Evolutionary conservation across 37 sponge, comb jelly and placozoan genomes (phyloP).

Genomic region (Eunapius fragilis): DNA sequence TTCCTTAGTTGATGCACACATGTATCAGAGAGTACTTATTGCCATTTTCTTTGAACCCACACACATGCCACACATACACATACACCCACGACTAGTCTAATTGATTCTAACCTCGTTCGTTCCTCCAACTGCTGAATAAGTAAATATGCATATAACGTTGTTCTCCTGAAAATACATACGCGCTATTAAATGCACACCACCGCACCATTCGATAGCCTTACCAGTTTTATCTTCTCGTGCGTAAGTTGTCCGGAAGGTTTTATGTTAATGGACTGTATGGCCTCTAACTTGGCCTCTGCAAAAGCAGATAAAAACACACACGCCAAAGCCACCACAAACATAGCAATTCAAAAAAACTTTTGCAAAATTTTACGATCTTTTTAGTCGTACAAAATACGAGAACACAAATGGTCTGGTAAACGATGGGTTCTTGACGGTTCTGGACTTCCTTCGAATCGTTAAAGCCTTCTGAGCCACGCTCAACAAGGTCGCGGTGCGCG

Average conservation of each 20-base stretch:
- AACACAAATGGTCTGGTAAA: neutral
- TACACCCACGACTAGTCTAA: too few relatives aligned
- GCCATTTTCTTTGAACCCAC: too few relatives aligned
- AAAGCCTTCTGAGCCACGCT: neutral
- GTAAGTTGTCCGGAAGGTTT: conserved; percentile 63
- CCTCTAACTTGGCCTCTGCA: conserved; percentile 15
- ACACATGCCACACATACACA: neutral
- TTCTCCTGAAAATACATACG: conserved; percentile 26
- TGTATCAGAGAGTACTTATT: too few relatives aligned
- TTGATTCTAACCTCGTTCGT: conserved; percentile 63
- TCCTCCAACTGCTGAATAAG: conserved; percentile 76
- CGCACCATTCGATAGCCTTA: conserved; percentile 14
- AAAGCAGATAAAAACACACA: neutral
- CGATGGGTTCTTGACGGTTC: neutral
- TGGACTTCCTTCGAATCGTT: neutral
- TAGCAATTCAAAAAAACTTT: neutral
- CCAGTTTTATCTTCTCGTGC: conserved; percentile 47
- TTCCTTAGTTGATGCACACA: conserved; percentile 18
- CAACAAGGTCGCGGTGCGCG: neutral
- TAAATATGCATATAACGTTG: conserved; percentile 68
- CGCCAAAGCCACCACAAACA: neutral
- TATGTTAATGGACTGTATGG: conserved; percentile 46
- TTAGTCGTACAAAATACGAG: neutral
- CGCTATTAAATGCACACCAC: neutral
- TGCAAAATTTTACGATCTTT: neutral